A percentile compares a stretch with the other conserved stretches of the same genome.
Conservation (phyloP, 2,113 vertebrate species). For the Oenanthe oenanthe region DNA sequence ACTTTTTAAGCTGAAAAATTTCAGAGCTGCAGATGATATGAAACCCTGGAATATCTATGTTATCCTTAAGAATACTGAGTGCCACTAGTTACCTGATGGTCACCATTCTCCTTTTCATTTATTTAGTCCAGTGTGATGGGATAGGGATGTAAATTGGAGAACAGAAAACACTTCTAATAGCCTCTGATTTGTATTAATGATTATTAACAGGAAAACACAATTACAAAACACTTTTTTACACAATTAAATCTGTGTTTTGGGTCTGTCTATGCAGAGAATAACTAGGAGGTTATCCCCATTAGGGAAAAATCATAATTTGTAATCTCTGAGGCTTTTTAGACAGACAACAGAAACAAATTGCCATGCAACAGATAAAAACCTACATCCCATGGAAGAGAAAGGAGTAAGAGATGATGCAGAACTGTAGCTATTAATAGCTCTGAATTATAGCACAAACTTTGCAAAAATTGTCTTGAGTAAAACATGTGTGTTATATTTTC, state of each 20-base stretch:
- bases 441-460: not conserved
- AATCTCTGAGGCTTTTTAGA: not conserved
- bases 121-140: not conserved
- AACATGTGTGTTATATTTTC: not conserved
- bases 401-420: not conserved
- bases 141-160: not conserved
- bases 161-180: not conserved
- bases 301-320: not conserved
- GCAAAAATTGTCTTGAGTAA: not conserved
- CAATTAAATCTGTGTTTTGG: not conserved
- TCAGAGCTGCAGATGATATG: not conserved
- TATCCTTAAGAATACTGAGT: not conserved
- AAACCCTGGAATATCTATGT: not conserved
- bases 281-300: not conserved
- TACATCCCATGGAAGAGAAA: not conserved
- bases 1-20: not conserved
- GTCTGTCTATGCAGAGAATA: not conserved
- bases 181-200: not conserved
- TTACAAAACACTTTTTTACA: too few relatives aligned
- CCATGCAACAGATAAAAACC: not conserved
- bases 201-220: not conserved
- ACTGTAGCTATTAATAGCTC: not conserved
- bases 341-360: not conserved
- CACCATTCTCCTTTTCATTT: not conserved
- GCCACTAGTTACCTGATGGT: not conserved